phyloP scores from a whole-genome alignment of 2,113 vertebrate species.

The Hippocampus comes region DNA sequence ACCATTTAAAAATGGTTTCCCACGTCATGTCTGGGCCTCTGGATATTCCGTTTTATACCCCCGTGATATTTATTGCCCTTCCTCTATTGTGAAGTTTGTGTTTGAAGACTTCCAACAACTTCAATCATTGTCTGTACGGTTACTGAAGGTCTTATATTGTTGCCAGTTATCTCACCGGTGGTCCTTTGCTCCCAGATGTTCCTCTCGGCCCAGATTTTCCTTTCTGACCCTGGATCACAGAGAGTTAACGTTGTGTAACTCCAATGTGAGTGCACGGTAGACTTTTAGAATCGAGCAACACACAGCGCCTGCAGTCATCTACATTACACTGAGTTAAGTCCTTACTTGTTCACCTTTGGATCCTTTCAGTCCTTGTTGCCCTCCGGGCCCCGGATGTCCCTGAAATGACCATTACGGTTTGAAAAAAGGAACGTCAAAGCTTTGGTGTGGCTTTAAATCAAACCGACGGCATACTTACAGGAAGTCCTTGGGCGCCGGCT shows the following conservation, averaged over 20 bases:
- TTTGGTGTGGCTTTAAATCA: conserved; percentile 3
- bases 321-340: conserved; percentile 25
- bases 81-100: no score
- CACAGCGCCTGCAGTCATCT: not conserved
- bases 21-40: no score
- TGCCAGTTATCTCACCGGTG: conserved; percentile 74
- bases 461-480: conserved; percentile 77
- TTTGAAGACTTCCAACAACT: no score
- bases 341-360: conserved; percentile 93
- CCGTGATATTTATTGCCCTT: no score
- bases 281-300: not conserved
- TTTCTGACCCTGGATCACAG: conserved; percentile 81
- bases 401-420: conserved; percentile 57
- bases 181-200: conserved; percentile 76
- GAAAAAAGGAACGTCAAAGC: not conserved
- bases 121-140: no score
- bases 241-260: conserved; percentile 29
- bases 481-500: conserved; percentile 82
- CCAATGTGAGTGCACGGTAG: not conserved
- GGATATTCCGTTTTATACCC: no score
- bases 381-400: conserved; percentile 86
- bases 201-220: conserved; percentile 82
- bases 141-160: no score
- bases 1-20: no score
- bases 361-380: conserved; percentile 83